Evolutionary conservation across 1,140 invertebrate species (phyloP).

Genomic region (Drosophila nigrodunni): DNA sequence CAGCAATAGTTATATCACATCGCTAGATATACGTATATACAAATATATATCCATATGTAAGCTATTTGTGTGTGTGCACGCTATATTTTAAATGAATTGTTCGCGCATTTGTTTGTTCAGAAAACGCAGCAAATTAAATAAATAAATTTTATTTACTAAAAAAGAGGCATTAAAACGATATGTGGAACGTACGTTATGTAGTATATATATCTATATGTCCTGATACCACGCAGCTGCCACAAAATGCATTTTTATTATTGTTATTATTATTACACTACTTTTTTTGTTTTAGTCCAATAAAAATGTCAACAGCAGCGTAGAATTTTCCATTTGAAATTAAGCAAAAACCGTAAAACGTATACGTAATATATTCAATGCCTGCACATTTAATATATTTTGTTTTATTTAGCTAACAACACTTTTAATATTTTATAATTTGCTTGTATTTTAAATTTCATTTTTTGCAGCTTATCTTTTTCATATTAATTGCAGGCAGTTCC

Average conservation of each 20-base stretch:
- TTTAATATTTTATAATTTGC: slow-evolving; percentile 69
- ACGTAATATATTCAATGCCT: slow-evolving; percentile 29
- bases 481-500: slow-evolving; percentile 52
- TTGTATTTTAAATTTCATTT: slow-evolving; percentile 42
- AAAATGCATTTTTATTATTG: slow-evolving; percentile 65
- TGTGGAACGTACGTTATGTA: slow-evolving; percentile 16
- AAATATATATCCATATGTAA: neutral
- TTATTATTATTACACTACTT: slow-evolving; percentile 14
- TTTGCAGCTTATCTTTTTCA: slow-evolving; percentile 56
- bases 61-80: slow-evolving; percentile 33
- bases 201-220: slow-evolving; percentile 17
- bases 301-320: slow-evolving; percentile 71
- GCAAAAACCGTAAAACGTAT: slow-evolving; percentile 42
- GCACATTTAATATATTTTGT: slow-evolving; percentile 32
- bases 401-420: slow-evolving; percentile 37
- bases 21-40: neutral
- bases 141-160: slow-evolving; percentile 69
- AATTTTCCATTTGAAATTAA: slow-evolving; percentile 66
- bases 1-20: slow-evolving; percentile 36
- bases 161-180: slow-evolving; percentile 50
- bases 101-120: slow-evolving; percentile 70
- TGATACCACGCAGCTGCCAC: slow-evolving; percentile 42
- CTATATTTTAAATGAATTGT: slow-evolving; percentile 82
- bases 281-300: slow-evolving; percentile 57
- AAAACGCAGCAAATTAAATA: slow-evolving; percentile 75